Evolutionary conservation across 2,888 invertebrate species (phyloP), one percentile per base, ranked within the genome.

Genomic region (Maniola hyperantus): DNA sequence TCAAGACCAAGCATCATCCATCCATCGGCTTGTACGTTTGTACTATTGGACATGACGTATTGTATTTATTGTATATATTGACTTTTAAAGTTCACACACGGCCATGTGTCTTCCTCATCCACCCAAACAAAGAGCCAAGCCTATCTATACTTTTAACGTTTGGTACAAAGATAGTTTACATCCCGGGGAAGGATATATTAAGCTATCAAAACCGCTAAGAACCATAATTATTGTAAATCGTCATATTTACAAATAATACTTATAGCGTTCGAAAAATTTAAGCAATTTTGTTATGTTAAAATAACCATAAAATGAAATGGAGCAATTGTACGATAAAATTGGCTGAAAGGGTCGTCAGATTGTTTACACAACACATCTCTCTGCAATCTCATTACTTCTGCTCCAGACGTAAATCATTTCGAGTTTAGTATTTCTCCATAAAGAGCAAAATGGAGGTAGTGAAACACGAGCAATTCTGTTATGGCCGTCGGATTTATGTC

Each of bases 331-430:
- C 48, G 46, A 44, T 48, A 15, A 59, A 48, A 59, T 46, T 59
- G 33, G 46, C 46, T 62, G 39, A 65, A 67, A 61, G 60, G 42
- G 39, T 48, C 53, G 48, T 61, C 55, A 44, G 42, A 55, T 67
- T 60, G 54, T 59, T 64, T 65, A 65, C 64, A 67, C 53, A 61
- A 65, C 66, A 63, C 61, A 60, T 61, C 67, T 50, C 57, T 53
- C 60, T 65, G 67, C 65, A 68, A 70, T 68, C 70, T 70, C 70
- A 70, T 70, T 70, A 70, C 64, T 64, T 70, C 64, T 66, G 61
- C 55, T 67, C 57, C 57, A 61, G 64, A 70, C 64, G 66, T 64
- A 70, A 70, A 70, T 68, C 68, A 66, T 64, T 68, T 66, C 64
- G 15, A 66, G 63, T 64, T 70, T 61, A 65, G 66, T 68, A 68